A percentile compares a stretch with the other conserved stretches of the same genome.
Conservation (phyloP, 2,113 vertebrate genomes). For the Emydocephalus ijimae region DNA sequence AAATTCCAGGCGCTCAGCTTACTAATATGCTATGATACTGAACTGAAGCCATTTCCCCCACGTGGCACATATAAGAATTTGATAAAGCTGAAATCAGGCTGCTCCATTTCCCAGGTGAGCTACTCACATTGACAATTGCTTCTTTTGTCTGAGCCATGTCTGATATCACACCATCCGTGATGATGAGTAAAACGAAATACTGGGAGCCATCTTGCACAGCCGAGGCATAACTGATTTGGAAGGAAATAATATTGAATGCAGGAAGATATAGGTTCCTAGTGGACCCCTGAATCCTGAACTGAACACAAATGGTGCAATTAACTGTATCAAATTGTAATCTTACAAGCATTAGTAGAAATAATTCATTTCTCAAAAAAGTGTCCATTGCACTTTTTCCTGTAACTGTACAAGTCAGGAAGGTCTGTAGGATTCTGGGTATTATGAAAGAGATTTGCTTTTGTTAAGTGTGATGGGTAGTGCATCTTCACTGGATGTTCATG, state of each 20-base stretch:
- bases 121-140: slow-evolving; percentile 89
- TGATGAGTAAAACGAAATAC: slow-evolving; percentile 93
- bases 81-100: background rate
- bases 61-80: background rate
- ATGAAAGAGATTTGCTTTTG: background rate
- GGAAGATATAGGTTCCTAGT: background rate
- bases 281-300: background rate
- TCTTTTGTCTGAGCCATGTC: slow-evolving; percentile 99
- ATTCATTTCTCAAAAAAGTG: background rate
- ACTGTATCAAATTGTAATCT: background rate
- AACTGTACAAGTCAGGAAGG: background rate
- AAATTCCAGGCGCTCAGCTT: background rate
- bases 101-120: background rate
- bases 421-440: background rate
- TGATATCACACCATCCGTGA: slow-evolving; percentile 94
- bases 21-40: background rate
- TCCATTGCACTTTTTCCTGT: background rate
- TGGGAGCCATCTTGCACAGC: slow-evolving; percentile 90
- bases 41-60: background rate
- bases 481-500: background rate
- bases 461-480: background rate
- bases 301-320: background rate
- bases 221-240: slow-evolving; percentile 74
- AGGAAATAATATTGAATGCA: background rate
- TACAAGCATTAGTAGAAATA: background rate